Base-by-base conservation (phyloP, 2,797 vertebrate genomes). In the Odontamblyopus lacepedii region DNA sequence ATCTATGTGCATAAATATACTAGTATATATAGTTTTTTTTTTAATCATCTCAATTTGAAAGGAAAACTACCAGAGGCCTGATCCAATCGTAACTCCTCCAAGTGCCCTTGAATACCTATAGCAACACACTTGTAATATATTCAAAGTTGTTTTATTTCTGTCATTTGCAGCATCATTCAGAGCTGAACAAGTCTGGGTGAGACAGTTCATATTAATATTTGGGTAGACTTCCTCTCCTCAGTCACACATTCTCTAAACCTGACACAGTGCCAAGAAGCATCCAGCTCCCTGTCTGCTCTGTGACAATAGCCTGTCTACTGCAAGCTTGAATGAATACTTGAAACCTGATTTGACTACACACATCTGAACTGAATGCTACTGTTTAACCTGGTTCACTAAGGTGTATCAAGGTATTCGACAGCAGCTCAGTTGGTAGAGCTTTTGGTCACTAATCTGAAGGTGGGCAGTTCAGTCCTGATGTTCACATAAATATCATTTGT, bases 311-410 rank as follows among this genome's bases (percentile, higher is more conserved):
- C 68, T 81, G 73, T 78, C 75, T 67, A 70, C 57, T 61, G 30
- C 19, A 2, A 30, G 65, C 67, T 70, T 19, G 60, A 71, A 80
- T 32, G 65, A 48, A 63, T 61, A 35, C 56, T 2, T 63, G 29
- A 70, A 67, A 61, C 32, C 30, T 73, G 72, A 86, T 78, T 71
- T 79, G 55, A 63, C 26, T 19, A 23, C 74, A 61, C 65, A 67
- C 57, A 73, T 81, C 69, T 69, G 69, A 56, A 75, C 35, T 1
- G 27, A 13, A 11, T 6, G 19, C 44, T 59, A 69, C 61, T 67
- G 63, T 48, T 63, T 75, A 67, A 65, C 67, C 66, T 67, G 48
- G 7, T 59, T 53, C 73, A 69, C 73, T 62, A 64, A 73, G 70
- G 57, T 67, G 23, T 55, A 30, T 2, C 30, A 30, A 4, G 30